Base-by-base conservation (phyloP, 2,797 vertebrate species). In the Enteromius fasciolatus region DNA sequence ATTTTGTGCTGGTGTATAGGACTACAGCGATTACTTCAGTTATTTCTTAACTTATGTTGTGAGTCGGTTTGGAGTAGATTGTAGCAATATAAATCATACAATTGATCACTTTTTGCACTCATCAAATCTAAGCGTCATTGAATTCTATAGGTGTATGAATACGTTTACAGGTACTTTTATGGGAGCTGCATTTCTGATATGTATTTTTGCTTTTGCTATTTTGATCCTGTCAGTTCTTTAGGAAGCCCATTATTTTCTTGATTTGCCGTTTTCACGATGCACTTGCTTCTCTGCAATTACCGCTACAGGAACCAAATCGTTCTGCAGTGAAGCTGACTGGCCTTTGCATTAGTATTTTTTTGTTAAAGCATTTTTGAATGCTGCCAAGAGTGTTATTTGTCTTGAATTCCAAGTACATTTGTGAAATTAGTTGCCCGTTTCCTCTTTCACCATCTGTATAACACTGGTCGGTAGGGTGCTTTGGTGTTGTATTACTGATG, bases 401-500 rank as follows among this genome's bases (percentile, higher is more conserved):
- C 23, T 9, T 61, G 36, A 39, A 36, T 66, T 3, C 5, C 36
- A 28, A 46, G 36, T 68, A 25, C 9, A 77, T 72, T 36, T 69
- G 59, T 54, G 7, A 82, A 82, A 67, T 73, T 63, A 59, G 28
- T 76, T 48, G 50, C 15, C 11, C 18, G 15, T 54, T 66, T 73
- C 6, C 28, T 48, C 17, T 75, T 83, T 75, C 18, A 20, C 28
- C 66, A 39, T 39, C 54, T 75, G 57, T 69, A 11, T 11, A 54
- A 68, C 31, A 5, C 50, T 50, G 41, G 59, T 61, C 17, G 20
- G 15, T 18, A 63, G 44, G 31, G 9, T 17, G 23, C 52, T n/a
- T 33, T 31, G 57, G 15, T 75, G 54, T 18, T 44, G 7, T 66
- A 10, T 83, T 68, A 75, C 81, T 84, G 57, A 61, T 46, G 48